A percentile compares a stretch with the other conserved stretches of the same genome.
Conservation (phyloP, 2,797 vertebrate species). For the Sylvilagus floridanus region DNA sequence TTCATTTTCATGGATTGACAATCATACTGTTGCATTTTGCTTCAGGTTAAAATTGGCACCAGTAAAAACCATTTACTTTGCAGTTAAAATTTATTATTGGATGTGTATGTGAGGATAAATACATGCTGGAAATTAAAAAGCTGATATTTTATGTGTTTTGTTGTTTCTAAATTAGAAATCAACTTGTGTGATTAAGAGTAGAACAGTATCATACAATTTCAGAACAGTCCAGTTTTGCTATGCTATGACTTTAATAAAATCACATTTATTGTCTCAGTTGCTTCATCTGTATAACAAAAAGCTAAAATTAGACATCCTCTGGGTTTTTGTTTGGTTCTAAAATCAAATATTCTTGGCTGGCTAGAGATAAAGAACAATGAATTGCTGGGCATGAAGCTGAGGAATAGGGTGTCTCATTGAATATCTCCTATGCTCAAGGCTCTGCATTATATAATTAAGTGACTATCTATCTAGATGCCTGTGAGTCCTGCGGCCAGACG, state of each 20-base stretch:
- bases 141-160: neutral
- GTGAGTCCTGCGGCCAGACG: neutral
- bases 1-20: conserved; percentile 40
- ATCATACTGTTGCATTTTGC: conserved; percentile 24
- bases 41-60: conserved; percentile 6
- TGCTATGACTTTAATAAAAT: neutral
- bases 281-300: neutral
- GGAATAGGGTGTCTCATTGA: neutral
- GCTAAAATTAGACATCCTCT: neutral
- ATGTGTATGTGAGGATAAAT: neutral
- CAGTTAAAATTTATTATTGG: neutral
- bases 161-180: conserved; percentile 1
- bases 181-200: neutral
- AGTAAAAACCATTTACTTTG: neutral
- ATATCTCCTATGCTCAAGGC: neutral
- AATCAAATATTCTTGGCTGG: neutral
- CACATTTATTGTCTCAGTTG: neutral
- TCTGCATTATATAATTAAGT: neutral
- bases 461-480: neutral
- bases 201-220: neutral
- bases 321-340: neutral
- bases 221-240: neutral
- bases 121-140: neutral
- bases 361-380: neutral
- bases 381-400: neutral